Conservation (phyloP, 1,140 invertebrate species). For the Philopotamus ludificatus region DNA sequence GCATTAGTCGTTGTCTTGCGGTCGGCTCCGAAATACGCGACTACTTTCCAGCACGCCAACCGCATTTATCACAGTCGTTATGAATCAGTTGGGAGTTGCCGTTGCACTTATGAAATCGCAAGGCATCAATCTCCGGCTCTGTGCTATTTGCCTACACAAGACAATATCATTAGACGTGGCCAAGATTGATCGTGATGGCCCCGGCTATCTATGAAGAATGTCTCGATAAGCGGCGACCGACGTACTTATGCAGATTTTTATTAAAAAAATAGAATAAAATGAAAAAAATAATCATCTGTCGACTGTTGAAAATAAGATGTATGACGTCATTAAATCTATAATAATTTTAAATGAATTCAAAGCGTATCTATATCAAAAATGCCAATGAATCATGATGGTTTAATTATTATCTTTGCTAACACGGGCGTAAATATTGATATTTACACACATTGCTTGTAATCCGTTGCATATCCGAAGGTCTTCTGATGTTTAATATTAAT, state of each 20-base stretch:
- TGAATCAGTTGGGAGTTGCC: conserved; percentile 11
- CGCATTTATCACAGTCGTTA: conserved; percentile 34
- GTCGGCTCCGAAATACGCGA: conserved; percentile 22
- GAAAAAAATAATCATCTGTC: conserved; percentile 20
- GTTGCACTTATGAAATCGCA: conserved; percentile 9
- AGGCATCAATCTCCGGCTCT: conserved; percentile 14
- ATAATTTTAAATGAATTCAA: no score
- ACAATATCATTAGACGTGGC: conserved; percentile 30
- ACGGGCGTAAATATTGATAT: no score
- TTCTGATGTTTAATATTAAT: conserved; percentile 34
- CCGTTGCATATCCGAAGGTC: no score
- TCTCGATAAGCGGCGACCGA: conserved; percentile 8
- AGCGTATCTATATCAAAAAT: no score
- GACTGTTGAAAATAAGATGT: no score
- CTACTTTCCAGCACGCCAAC: no score
- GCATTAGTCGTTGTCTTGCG: conserved; percentile 19
- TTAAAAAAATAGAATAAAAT: conserved; percentile 5
- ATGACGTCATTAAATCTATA: no score
- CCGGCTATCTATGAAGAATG: background rate
- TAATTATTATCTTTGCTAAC: no score
- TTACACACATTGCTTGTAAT: no score
- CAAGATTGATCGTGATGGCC: background rate
- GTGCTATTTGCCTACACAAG: conserved; percentile 24
- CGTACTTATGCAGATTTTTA: conserved; percentile 13
- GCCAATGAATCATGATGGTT: no score